These are phyloP conservation scores for Clarias batrachus DNA, from an alignment of 2,113 vertebrate genomes.

Conservation along the genomic window DNA sequence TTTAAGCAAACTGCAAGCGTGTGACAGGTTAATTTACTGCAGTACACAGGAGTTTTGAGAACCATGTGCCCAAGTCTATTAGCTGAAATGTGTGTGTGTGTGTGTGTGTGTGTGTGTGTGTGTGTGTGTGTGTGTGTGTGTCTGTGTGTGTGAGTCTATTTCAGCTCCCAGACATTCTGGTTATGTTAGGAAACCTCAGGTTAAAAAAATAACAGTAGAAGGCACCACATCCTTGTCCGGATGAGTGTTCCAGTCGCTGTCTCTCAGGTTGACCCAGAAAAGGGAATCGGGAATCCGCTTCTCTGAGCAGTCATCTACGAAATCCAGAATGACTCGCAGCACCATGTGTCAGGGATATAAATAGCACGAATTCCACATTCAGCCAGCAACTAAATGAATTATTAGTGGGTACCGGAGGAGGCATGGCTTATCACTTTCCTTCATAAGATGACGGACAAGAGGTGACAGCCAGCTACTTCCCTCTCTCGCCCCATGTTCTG, in stretches of 20 bases:
- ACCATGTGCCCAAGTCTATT: conserved; percentile 5
- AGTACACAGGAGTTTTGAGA: conserved; percentile 31
- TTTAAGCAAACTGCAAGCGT: conserved; percentile 38
- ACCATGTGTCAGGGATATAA: conserved; percentile 55
- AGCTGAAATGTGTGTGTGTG: background rate
- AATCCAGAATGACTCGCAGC: conserved; percentile 29
- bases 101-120: conserved; percentile 12
- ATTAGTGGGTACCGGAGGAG: conserved; percentile 58
- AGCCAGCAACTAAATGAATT: conserved; percentile 69
- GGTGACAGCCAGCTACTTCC: conserved; percentile 7
- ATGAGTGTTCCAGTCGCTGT: background rate
- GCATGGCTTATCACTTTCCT: background rate
- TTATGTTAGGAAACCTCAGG: conserved; percentile 15
- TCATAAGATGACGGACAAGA: conserved; percentile 8
- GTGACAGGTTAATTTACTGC: conserved; percentile 53
- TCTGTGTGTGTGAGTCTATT: conserved; percentile 23
- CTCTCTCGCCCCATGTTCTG: background rate
- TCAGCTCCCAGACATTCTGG: conserved; percentile 8
- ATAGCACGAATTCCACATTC: conserved; percentile 63
- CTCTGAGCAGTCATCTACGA: background rate
- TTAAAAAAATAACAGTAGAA: conserved; percentile 22
- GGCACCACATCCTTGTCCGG: background rate
- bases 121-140: conserved; percentile 15
- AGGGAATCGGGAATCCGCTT: conserved; percentile 10
- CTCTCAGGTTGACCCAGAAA: conserved; percentile 6